Base-by-base conservation (phyloP, 1,140 invertebrate genomes). In the Lepidurus couesii region DNA sequence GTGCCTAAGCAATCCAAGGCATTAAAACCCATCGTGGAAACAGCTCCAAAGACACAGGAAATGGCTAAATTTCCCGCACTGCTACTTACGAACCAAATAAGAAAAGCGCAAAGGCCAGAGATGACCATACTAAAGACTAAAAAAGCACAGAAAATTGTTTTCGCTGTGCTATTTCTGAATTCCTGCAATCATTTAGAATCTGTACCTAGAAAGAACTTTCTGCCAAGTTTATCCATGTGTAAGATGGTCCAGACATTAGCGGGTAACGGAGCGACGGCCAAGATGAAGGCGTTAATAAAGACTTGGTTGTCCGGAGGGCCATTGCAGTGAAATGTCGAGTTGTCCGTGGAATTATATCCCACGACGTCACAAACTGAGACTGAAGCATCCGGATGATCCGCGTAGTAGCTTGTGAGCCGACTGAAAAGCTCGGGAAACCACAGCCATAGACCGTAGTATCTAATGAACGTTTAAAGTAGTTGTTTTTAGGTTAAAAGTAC, bases 371-470 rank as follows among this genome's bases (percentile, higher is more conserved):
- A 95, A 45, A 94, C 92, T 77, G 90, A 89, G 0, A 92, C 91
- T 73, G 87, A 86, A 78, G 88, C 81, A 80, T 89, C 86, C 2
- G 87, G 87, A 81, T 87, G 81, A 0, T 82, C 87, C 44, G 88
- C 87, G 77, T 90, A 88, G 84, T 88, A 95, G 83, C 92, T 91
- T 83, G 94, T 92, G 83, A 94, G 94, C 73, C 93, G 91, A 84
- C 93, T 93, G 86, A 94, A 95, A 80, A 95, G 88, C 85, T 95
- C 93, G 0, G 93, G 93, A 86, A 95, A 95, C 93, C 93, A 95
- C 91, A 95, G 93, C 92, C 94, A 93, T 26, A 95, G 86, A 75
- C 93, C 93, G 82, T 95, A 95, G 83, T 95, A 95, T 79, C 91
- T 91, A 82, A 6, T 85, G 85, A 53, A 53, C 78, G 8, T 77